phyloP scores from a whole-genome alignment of 2,888 invertebrate genomes.

The Campopleginae sp. region DNA sequence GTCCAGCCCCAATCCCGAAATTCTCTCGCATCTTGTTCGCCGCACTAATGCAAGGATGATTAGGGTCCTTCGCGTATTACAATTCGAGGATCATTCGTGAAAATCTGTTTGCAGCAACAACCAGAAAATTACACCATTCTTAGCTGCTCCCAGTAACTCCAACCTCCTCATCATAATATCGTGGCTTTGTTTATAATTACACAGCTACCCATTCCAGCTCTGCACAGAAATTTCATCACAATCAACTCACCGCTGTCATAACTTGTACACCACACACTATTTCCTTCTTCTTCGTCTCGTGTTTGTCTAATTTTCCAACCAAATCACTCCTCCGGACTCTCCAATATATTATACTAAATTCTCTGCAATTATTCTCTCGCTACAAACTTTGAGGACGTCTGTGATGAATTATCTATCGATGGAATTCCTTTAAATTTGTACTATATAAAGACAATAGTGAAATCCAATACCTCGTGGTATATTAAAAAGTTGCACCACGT shows the following conservation, averaged over 20 bases:
- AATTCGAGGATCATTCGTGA: background rate
- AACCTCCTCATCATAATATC: background rate
- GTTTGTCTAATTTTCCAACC: background rate
- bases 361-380: background rate
- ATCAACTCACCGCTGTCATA: background rate
- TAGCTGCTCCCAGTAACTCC: background rate
- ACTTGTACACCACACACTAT: background rate
- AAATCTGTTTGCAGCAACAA: constrained; percentile 13
- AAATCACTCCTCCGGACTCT: background rate
- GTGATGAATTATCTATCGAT: too few species aligned
- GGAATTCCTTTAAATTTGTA: too few species aligned
- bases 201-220: background rate
- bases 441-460: too few species aligned
- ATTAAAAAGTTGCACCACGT: too few species aligned
- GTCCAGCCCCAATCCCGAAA: background rate
- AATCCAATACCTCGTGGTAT: too few species aligned
- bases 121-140: background rate
- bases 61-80: constrained; percentile 5
- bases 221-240: background rate
- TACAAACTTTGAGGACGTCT: too few species aligned
- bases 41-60: constrained; percentile 5
- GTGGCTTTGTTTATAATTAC: background rate
- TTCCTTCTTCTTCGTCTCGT: background rate
- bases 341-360: background rate
- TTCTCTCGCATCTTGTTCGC: background rate